Percentiles rank a stretch among this genome's conserved stretches.
Evolutionary conservation across 2,113 vertebrate genomes (phyloP).

Genomic region (Dolichallabes microphthalmus): DNA sequence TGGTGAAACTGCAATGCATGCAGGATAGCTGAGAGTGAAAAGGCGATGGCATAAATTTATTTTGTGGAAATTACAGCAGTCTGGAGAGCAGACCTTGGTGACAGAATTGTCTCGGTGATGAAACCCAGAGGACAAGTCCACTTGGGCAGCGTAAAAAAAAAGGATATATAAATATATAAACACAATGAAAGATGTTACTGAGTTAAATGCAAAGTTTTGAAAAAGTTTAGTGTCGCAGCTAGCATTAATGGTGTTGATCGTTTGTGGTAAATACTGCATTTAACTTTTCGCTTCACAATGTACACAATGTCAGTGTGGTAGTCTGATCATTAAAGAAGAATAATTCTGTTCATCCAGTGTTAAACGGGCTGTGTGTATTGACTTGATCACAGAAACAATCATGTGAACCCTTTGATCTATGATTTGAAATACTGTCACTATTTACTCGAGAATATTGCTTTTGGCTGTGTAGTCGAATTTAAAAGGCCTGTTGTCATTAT

Average conservation of each 20-base stretch:
- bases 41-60: conserved; percentile 61
- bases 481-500: conserved; percentile 6
- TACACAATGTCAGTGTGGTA: conserved; percentile 19
- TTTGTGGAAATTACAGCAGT: conserved; percentile 72
- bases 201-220: conserved; percentile 19
- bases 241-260: background rate
- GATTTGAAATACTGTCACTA: conserved; percentile 37
- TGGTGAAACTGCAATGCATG: conserved; percentile 64
- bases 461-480: conserved; percentile 12
- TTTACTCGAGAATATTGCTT: conserved; percentile 16
- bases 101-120: conserved; percentile 40
- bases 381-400: conserved; percentile 49
- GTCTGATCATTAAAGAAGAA: conserved; percentile 21
- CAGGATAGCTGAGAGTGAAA: conserved; percentile 69
- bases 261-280: background rate
- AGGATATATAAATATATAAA: too few species aligned
- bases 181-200: conserved; percentile 41
- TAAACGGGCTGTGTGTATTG: conserved; percentile 52
- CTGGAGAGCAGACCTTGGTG: conserved; percentile 58
- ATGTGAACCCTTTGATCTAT: conserved; percentile 22
- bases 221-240: background rate
- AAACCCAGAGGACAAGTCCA: conserved; percentile 61
- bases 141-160: conserved; percentile 42
- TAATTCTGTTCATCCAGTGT: conserved; percentile 12
- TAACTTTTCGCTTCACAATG: background rate